These are phyloP conservation scores for Cynoglossus semilaevis DNA, from an alignment of 2,113 vertebrate genomes.

Conservation along the genomic window DNA sequence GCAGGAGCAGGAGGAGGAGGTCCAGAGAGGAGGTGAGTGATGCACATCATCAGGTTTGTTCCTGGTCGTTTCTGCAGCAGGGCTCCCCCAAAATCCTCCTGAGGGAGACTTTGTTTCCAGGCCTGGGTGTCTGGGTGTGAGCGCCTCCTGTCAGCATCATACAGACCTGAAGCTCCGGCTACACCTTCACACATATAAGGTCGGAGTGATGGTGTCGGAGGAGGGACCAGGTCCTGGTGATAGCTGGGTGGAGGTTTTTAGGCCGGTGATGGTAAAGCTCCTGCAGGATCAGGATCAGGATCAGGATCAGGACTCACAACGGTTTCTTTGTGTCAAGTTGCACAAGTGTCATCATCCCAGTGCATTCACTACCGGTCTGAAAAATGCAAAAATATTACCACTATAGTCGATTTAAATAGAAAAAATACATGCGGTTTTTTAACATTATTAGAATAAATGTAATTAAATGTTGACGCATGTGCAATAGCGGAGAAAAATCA, in stretches of 20 bases:
- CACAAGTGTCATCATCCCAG: constrained; percentile 40
- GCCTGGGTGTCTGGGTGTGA: constrained; percentile 21
- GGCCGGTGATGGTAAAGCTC: constrained; percentile 31
- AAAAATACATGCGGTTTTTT: no score
- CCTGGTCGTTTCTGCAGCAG: background rate
- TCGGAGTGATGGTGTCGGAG: background rate
- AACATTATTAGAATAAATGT: no score
- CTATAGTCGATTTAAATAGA: background rate
- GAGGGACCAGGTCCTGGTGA: background rate
- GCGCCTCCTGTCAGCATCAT: no score
- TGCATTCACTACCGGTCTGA: background rate
- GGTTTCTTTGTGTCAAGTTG: constrained; percentile 72
- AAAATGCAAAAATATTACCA: background rate
- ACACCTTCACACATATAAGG: no score
- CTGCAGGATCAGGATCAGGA: background rate
- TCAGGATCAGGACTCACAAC: constrained; percentile 37
- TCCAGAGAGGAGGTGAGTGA: constrained; percentile 58
- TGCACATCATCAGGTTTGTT: constrained; percentile 4
- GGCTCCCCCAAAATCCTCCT: background rate
- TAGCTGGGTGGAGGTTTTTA: constrained; percentile 23
- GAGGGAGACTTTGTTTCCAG: constrained; percentile 49
- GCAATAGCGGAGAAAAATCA: no score
- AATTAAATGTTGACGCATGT: no score
- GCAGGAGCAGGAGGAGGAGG: constrained; percentile 38
- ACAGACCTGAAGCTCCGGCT: no score